phyloP scores from a whole-genome alignment of 2,797 vertebrate genomes.

The Cossypha polioptera region DNA sequence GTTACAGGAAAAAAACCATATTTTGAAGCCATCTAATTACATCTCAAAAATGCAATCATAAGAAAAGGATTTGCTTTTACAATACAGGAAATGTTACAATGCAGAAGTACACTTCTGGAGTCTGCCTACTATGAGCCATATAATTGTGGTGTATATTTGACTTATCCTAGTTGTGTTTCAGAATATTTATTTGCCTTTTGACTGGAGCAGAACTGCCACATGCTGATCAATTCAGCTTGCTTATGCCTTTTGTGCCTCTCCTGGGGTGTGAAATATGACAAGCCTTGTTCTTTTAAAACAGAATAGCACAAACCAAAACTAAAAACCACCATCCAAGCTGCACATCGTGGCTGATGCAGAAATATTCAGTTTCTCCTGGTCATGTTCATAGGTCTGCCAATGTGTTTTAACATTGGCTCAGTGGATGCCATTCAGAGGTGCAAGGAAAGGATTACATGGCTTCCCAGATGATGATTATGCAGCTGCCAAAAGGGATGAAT shows the following conservation, averaged over 20 bases:
- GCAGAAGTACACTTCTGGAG: neutral
- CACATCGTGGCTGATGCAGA: neutral
- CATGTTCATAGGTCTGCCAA: neutral
- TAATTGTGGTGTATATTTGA: neutral
- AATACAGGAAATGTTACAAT: neutral
- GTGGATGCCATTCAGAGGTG: neutral
- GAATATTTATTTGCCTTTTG: neutral
- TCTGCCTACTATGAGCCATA: neutral
- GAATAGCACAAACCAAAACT: neutral
- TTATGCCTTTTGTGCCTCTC: neutral
- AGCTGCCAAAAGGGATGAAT: neutral
- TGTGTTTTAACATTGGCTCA: neutral
- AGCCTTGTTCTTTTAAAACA: neutral
- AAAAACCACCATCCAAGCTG: neutral
- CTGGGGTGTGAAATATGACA: neutral
- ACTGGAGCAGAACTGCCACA: neutral
- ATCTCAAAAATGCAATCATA: neutral
- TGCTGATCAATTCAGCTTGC: neutral
- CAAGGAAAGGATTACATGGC: neutral
- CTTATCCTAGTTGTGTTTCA: neutral
- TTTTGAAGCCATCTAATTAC: constrained; percentile 15
- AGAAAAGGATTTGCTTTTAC: neutral
- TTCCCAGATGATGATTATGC: neutral
- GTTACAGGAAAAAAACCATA: neutral
- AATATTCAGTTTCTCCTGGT: neutral